Conservation (phyloP, 1,140 invertebrate species). For the Drosophila suzukii region DNA sequence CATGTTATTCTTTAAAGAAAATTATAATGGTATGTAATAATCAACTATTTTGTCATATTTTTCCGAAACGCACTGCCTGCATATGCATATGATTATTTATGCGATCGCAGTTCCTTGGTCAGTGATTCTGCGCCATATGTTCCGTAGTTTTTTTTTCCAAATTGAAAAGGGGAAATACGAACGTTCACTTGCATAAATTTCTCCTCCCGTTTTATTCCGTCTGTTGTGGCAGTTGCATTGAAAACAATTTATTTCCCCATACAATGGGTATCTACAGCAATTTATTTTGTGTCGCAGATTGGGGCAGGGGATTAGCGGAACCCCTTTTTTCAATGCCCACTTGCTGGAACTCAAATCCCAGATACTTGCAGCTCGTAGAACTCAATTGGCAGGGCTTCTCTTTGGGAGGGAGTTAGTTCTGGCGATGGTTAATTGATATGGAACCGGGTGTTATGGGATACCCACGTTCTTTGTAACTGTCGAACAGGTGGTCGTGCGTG, state of each 20-base stretch:
- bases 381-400: constrained; percentile 26
- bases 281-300: constrained; percentile 66
- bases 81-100: constrained; percentile 30
- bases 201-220: constrained; percentile 34
- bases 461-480: constrained; percentile 13
- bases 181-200: constrained; percentile 74
- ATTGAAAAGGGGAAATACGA: constrained; percentile 50
- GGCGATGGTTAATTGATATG: constrained; percentile 48
- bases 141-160: constrained; percentile 17
- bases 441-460: constrained; percentile 22
- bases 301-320: constrained; percentile 34
- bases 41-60: background rate
- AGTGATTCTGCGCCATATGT: constrained; percentile 30
- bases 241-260: constrained; percentile 79
- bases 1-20: no score
- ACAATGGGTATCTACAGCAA: constrained; percentile 65
- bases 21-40: background rate
- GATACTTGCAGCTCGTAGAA: constrained; percentile 14
- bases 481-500: constrained; percentile 55
- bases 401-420: constrained; percentile 1
- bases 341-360: constrained; percentile 1
- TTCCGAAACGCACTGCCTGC: background rate
- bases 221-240: constrained; percentile 67
- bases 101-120: constrained; percentile 23
- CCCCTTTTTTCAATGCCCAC: constrained; percentile 20